These are phyloP conservation scores for Gallinago undulata DNA, from an alignment of 2,113 vertebrate species.

Conservation along the genomic window DNA sequence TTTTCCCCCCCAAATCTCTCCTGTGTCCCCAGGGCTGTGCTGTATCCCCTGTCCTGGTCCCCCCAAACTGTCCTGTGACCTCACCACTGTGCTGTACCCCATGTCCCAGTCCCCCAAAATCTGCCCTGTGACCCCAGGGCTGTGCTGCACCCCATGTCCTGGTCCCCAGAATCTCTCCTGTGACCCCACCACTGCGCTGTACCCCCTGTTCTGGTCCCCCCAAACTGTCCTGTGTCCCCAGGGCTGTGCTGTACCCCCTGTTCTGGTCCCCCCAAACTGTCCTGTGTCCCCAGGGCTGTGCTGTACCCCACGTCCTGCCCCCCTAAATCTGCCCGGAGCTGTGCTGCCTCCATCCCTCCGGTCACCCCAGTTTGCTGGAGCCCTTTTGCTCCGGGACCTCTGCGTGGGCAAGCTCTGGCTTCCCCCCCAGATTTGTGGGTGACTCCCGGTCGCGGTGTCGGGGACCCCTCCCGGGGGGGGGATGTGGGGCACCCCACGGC, in stretches of 20 bases:
- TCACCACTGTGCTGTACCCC: too few species aligned
- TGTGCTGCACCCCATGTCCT: not conserved
- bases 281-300: not conserved
- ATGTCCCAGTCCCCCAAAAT: too few species aligned
- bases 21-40: not conserved
- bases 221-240: not conserved
- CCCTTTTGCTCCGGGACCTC: not conserved
- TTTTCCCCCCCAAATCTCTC: not conserved
- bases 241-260: too few species aligned
- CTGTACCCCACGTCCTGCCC: not conserved
- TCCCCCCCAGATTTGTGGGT: not conserved
- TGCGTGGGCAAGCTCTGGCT: fast-evolving
- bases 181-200: too few species aligned
- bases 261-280: not conserved
- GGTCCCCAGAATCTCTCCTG: too few species aligned
- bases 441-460: fast-evolving
- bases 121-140: not conserved
- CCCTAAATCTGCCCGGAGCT: not conserved
- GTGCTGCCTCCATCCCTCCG: fast-evolving
- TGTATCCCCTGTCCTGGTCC: not conserved
- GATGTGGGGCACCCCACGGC: not conserved
- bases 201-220: not conserved
- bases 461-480: fast-evolving
- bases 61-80: too few species aligned
- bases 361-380: fast-evolving